phyloP scores from a whole-genome alignment of 2,113 vertebrate species.

The Neogale vison region DNA sequence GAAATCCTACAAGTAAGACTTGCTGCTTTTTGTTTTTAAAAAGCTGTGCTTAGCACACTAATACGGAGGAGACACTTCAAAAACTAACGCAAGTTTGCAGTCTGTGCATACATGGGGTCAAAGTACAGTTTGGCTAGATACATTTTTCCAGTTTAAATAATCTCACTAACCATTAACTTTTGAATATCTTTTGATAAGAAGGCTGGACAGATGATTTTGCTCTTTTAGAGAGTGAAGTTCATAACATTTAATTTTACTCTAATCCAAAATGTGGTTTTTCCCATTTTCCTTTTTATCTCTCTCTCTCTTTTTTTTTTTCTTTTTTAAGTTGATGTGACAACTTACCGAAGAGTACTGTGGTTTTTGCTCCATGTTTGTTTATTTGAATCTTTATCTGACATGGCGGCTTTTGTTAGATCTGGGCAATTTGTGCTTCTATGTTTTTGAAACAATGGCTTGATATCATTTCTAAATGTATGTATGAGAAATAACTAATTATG shows the following conservation, averaged over 20 bases:
- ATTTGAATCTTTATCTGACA: conserved; percentile 69
- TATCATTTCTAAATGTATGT: conserved; percentile 75
- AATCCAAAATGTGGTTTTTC: conserved; percentile 14
- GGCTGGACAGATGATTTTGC: conserved; percentile 56
- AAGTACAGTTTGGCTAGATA: conserved; percentile 61
- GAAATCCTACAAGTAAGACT: background rate
- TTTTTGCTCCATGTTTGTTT: conserved; percentile 81
- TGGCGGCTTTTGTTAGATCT: conserved; percentile 78
- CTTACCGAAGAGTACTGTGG: conserved; percentile 27
- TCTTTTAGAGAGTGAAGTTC: conserved; percentile 43
- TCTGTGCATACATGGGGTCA: conserved; percentile 66
- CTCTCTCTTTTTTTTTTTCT: background rate
- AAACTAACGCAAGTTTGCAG: conserved; percentile 41
- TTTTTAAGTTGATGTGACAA: conserved; percentile 34
- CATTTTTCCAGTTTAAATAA: conserved; percentile 75
- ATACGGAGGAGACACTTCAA: conserved; percentile 56
- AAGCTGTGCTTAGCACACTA: conserved; percentile 5
- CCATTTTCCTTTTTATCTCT: background rate
- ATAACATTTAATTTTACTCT: conserved; percentile 14
- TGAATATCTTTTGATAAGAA: conserved; percentile 63
- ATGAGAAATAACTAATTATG: conserved; percentile 62
- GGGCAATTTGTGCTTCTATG: conserved; percentile 78
- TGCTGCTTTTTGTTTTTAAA: conserved; percentile 29
- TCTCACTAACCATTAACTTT: conserved; percentile 63
- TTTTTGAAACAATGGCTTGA: conserved; percentile 77